phyloP scores from a whole-genome alignment of 2,888 invertebrate species.

The Dynastes tityus region DNA sequence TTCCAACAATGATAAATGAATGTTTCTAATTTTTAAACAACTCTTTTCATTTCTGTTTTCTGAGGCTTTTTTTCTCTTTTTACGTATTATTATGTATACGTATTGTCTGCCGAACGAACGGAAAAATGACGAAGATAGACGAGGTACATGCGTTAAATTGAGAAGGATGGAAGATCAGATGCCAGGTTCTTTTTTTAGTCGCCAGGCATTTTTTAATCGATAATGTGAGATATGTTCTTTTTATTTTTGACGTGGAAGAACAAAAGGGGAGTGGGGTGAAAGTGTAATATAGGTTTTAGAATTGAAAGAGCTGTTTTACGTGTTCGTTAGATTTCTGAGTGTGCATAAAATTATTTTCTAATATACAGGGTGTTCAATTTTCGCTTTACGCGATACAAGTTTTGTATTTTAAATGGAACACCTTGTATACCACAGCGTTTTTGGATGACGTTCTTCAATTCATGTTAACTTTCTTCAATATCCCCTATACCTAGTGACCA shows the following conservation, averaged over 20 bases:
- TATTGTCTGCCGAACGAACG: constrained; percentile 12
- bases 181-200: background rate
- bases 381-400: too few relatives aligned
- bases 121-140: constrained; percentile 1
- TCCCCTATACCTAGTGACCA: too few relatives aligned
- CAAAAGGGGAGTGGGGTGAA: background rate
- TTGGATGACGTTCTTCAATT: too few relatives aligned
- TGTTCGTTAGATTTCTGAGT: too few relatives aligned
- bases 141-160: background rate
- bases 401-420: too few relatives aligned
- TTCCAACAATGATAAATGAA: constrained; percentile 69
- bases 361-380: too few relatives aligned
- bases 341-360: too few relatives aligned
- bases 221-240: constrained; percentile 21
- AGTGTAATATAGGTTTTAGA: background rate
- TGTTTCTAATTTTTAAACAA: constrained; percentile 63
- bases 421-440: too few relatives aligned
- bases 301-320: background rate
- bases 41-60: constrained; percentile 61
- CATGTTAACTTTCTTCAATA: too few relatives aligned
- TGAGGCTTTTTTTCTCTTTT: constrained; percentile 10
- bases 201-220: constrained; percentile 28
- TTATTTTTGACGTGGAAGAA: background rate
- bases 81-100: constrained; percentile 7
- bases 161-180: background rate